Base-by-base conservation (phyloP, 2,888 invertebrate genomes). In the Microchrysa polita region DNA sequence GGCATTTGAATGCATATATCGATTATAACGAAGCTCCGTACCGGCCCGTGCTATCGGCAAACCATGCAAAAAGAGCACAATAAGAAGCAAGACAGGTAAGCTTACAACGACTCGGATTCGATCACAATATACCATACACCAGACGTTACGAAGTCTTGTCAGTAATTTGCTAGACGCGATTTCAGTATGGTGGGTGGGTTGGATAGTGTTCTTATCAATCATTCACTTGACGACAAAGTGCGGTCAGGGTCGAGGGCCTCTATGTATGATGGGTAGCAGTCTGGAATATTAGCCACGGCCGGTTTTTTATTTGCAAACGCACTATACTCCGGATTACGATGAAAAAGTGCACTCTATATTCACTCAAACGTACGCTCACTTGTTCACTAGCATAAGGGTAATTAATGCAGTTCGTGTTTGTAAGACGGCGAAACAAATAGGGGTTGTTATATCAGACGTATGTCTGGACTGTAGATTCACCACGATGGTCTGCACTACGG, bases 151-250 rank as follows among this genome's bases (percentile, higher is more conserved):
- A 44, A 65, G 65, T 65, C 65, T 10, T 48, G 20, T 48, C 20
- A 22, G 20, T 48, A 65, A 65, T 44, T 65, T 65, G 65, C 65
- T 22, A 65, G 65, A 61, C 61, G 16, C 61, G 61, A n/a, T 65
- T 27, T 12, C 65, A 44, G 22, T 22, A 44, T n/a, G n/a, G 65
- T 20, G 65, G 65, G 44, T 65, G 65, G 44, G 20, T n/a, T n/a
- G 42, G 34, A 9, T n/a, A 23, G 59, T 23, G 52, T 16, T 52
- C 20, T 55, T 16, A 61, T 12, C 14, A 22, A 34, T 61, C 61
- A 61, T 2, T 16, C 16, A 61, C 55, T 55, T 55, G 4, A 20
- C 55, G 55, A 20, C 18, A 5, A 20, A n/a, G 48, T n/a, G 42
- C 7, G 48, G 48, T 48, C 14, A n/a, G 27, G 27, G 27, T 34